Base-by-base conservation (phyloP, 1,140 invertebrate species). In the Steinernema feltiae region DNA sequence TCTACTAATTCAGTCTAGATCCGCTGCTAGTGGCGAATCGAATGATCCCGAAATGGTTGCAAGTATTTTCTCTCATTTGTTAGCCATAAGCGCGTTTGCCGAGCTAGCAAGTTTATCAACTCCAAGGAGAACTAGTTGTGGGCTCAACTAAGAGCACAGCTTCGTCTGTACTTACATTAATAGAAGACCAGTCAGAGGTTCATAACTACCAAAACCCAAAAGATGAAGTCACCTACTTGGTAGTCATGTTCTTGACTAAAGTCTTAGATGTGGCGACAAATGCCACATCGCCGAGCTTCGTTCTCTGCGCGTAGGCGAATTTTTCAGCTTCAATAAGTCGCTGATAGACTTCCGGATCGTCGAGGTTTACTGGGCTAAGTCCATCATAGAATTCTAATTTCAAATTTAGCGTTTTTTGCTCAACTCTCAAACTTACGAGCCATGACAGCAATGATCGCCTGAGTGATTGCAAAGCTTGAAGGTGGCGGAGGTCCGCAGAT, bases 301-400 rank as follows among this genome's bases (percentile, higher is more conserved):
- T 92, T 77, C 95, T 89, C 74, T 91, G 90, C 0, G 94, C 94
- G 84, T 92, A 98, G 0, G 92, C 93, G 87, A 93, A 94, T 86
- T 99, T 99, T 79, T 94, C 92, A 0, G 93, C 90, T 87, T 99
- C 96, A 17, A 92, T 89, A 24, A 97, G 92, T 75, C 92, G 90
- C 84, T 97, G 94, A 87, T 92, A 94, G 0, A 90, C 86, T 0
- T 91, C 74, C 1, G 85, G 76, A 69, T 86, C 82, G 74, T 85
- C 72, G 69, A 80, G 48, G 73, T 73, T 69, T 3, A 77, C 73
- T 32, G 70, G 35, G 18, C 70, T 30, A 21, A 18, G 35, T 48
- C 70, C 74, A 21, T 78, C 71, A 75, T 80, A 80, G 72, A 80
- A 77, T 41, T 79, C 78, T 80, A 35, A n/a, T n/a, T n/a, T n/a